A percentile compares a stretch with the other conserved stretches of the same genome.
Conservation (phyloP, 2,797 vertebrate genomes). For the Geotrypetes seraphini region DNA sequence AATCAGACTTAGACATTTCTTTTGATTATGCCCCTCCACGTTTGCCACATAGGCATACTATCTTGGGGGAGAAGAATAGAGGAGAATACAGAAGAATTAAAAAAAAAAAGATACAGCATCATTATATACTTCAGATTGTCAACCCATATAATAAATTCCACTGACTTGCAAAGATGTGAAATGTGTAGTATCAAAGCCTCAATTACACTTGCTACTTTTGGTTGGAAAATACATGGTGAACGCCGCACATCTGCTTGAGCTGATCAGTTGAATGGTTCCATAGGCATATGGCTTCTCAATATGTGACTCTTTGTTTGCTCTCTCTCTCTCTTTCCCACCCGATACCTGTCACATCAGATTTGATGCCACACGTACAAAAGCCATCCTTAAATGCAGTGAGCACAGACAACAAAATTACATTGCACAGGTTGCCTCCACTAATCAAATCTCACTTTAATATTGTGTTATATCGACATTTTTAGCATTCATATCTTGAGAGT, state of each 20-base stretch:
- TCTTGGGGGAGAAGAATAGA: too few species aligned
- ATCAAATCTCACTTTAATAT: slow-evolving; percentile 34
- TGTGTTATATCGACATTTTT: not conserved
- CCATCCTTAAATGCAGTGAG: slow-evolving; percentile 20
- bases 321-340: slow-evolving; percentile 38
- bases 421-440: slow-evolving; percentile 28
- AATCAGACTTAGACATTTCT: too few species aligned
- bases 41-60: too few species aligned
- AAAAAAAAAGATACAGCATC: too few species aligned
- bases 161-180: not conserved
- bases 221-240: slow-evolving; percentile 14
- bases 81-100: too few species aligned
- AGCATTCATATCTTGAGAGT: not conserved
- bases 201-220: slow-evolving; percentile 1
- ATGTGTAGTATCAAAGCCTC: not conserved
- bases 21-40: too few species aligned
- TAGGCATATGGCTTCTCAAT: slow-evolving; percentile 39
- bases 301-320: slow-evolving; percentile 17
- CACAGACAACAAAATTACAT: slow-evolving; percentile 1
- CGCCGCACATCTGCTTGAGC: slow-evolving; percentile 18
- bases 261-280: slow-evolving; percentile 52
- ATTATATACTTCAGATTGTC: slow-evolving; percentile 1
- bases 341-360: slow-evolving; percentile 62
- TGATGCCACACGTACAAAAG: slow-evolving; percentile 40
- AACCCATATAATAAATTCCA: not conserved